phyloP scores from a whole-genome alignment of 2,113 vertebrate species.

The Motacilla tschutschensis region DNA sequence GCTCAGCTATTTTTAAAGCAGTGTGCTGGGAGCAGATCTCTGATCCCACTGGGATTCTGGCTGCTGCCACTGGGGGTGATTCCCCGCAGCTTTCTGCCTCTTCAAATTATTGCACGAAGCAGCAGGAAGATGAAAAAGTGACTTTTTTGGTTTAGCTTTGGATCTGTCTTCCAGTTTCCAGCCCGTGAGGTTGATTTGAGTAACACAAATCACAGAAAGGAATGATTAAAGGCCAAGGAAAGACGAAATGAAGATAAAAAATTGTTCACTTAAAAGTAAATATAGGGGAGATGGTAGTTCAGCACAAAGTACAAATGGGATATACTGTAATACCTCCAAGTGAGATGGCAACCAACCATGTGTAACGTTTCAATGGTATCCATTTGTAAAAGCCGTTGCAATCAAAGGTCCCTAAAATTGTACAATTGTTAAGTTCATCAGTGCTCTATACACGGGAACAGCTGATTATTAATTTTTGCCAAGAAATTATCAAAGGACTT shows the following conservation, averaged over 20 bases:
- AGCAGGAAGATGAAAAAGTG: rapidly evolving
- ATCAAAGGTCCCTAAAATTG: constrained; percentile 99
- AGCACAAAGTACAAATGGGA: constrained; percentile 76
- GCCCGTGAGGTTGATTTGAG: constrained; percentile 44
- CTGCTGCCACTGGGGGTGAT: neutral
- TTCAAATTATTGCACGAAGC: neutral
- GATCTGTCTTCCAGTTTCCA: constrained; percentile 74
- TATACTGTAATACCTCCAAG: constrained; percentile 91
- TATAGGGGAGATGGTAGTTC: constrained; percentile 55
- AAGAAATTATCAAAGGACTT: constrained; percentile 77
- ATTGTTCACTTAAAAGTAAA: constrained; percentile 54
- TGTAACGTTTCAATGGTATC: constrained; percentile 98
- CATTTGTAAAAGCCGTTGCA: constrained; percentile 99
- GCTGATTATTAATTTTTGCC: constrained; percentile 71
- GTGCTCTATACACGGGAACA: constrained; percentile 84
- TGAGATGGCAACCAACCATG: constrained; percentile 93
- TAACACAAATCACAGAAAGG: constrained; percentile 52
- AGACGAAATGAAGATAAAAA: constrained; percentile 43
- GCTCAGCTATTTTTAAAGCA: neutral
- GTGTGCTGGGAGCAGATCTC: rapidly evolving
- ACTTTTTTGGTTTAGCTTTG: neutral
- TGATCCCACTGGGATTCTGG: neutral
- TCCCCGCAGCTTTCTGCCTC: neutral
- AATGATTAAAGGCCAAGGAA: constrained; percentile 63
- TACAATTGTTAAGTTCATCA: constrained; percentile 94